phyloP scores from a whole-genome alignment of 2,888 invertebrate species.

The Mantis religiosa region DNA sequence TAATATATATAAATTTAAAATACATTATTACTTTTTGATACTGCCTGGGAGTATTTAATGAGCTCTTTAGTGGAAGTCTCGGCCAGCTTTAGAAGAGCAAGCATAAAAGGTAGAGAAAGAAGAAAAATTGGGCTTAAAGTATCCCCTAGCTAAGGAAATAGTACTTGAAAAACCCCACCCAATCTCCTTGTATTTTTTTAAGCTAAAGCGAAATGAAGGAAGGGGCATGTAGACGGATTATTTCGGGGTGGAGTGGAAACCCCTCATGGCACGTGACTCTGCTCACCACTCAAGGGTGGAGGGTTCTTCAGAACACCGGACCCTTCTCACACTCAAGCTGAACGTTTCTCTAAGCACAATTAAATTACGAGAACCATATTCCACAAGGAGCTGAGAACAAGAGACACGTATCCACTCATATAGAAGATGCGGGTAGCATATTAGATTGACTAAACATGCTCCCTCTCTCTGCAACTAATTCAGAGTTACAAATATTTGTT shows the following conservation, averaged over 20 bases:
- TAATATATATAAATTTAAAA: no score
- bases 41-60: no score
- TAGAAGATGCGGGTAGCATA: background rate
- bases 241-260: background rate
- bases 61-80: no score
- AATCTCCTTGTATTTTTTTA: background rate
- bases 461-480: no score
- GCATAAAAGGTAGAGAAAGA: background rate
- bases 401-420: background rate
- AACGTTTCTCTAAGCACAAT: background rate
- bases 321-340: background rate
- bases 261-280: background rate
- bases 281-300: background rate
- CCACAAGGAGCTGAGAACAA: background rate
- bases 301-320: background rate
- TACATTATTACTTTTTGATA: no score
- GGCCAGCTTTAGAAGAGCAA: background rate
- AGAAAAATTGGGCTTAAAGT: background rate
- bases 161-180: background rate
- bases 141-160: background rate
- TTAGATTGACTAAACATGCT: no score
- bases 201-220: background rate
- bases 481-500: no score
- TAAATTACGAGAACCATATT: background rate
- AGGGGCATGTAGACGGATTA: background rate